Evolutionary conservation across 2,888 invertebrate species (phyloP).

Genomic region (Agrotis clavis): DNA sequence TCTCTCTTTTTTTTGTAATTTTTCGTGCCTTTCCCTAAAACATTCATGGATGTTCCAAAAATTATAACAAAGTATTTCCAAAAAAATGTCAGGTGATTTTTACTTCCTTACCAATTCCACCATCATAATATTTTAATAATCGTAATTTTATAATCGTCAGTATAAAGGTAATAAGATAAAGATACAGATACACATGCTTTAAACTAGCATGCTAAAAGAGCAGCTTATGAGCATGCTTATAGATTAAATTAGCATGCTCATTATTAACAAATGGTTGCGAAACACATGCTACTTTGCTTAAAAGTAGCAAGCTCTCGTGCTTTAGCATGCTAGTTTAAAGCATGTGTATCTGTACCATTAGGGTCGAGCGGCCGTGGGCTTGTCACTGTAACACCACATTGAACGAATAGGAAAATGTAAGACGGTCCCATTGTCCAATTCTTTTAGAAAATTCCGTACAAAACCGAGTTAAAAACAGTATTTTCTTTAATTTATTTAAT

Average conservation of each 20-base stretch:
- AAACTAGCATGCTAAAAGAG: too few species aligned
- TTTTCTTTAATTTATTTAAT: not conserved
- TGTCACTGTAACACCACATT: conserved; percentile 49
- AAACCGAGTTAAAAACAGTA: not conserved
- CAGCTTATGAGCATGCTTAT: too few species aligned
- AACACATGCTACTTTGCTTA: too few species aligned
- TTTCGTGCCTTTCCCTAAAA: accelerated
- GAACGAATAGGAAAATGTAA: conserved; percentile 50
- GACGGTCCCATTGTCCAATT: conserved; percentile 24
- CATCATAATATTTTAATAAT: conserved; percentile 48
- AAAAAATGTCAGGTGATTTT: conserved; percentile 23
- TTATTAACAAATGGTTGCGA: too few species aligned
- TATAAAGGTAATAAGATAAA: conserved; percentile 80
- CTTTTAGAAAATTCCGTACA: conserved; percentile 31
- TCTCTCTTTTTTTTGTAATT: not conserved
- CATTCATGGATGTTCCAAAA: not conserved
- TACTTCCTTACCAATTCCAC: not conserved
- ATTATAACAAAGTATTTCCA: not conserved
- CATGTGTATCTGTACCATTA: too few species aligned
- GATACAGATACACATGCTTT: too few species aligned
- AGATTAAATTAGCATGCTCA: too few species aligned
- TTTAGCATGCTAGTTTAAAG: too few species aligned
- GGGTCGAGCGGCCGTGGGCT: conserved; percentile 66
- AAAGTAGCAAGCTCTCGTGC: too few species aligned
- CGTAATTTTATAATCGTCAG: conserved; percentile 74